These are phyloP conservation scores for Pristionchus arcanus DNA, from an alignment of 2,888 invertebrate genomes.

Conservation along the genomic window DNA sequence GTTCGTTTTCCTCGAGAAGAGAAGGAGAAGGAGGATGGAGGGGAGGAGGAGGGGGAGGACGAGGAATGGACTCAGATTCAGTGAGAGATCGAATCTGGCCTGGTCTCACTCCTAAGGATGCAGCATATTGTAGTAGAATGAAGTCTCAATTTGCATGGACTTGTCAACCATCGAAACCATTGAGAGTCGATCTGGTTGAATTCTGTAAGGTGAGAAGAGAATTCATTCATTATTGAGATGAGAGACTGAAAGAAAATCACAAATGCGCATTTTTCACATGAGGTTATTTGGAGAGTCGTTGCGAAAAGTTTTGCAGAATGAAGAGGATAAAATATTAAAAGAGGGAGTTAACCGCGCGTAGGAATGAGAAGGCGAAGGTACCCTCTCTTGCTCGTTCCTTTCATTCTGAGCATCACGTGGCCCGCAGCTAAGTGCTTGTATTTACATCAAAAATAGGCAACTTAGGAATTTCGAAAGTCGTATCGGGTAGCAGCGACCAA, in stretches of 20 bases:
- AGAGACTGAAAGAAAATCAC: neutral
- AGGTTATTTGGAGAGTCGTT: neutral
- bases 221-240: neutral
- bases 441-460: too few relatives aligned
- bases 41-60: neutral
- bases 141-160: constrained; percentile 71
- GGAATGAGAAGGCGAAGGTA: too few relatives aligned
- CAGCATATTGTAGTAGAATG: constrained; percentile 68
- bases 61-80: neutral
- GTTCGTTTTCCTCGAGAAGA: neutral
- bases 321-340: neutral
- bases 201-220: constrained; percentile 68
- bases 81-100: constrained; percentile 42
- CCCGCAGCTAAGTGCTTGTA: too few relatives aligned
- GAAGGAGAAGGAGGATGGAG: neutral
- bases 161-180: constrained; percentile 72
- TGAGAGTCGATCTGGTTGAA: constrained; percentile 73
- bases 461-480: too few relatives aligned
- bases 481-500: too few relatives aligned
- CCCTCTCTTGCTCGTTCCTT: too few relatives aligned
- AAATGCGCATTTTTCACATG: neutral
- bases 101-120: constrained; percentile 47
- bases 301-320: neutral
- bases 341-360: too few relatives aligned
- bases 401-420: too few relatives aligned